phyloP scores from a whole-genome alignment of 2,797 vertebrate genomes.

The Fundulus diaphanus region DNA sequence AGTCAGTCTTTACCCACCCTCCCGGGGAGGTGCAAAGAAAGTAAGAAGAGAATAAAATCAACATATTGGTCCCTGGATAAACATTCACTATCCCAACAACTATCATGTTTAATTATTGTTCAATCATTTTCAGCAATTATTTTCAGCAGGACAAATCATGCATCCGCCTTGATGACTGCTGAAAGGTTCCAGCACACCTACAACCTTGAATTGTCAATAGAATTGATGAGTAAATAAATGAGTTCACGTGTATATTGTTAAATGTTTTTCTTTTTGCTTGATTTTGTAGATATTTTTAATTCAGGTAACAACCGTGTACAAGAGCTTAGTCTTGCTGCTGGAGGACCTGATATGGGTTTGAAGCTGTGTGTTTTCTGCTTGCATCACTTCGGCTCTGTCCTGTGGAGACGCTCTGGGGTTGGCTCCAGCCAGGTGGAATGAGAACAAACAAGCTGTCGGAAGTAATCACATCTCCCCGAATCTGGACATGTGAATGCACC shows the following conservation, averaged over 20 bases:
- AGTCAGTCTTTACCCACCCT: too few species aligned
- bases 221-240: not conserved
- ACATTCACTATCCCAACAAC: too few species aligned
- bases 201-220: not conserved
- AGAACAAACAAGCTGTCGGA: conserved; percentile 84
- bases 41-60: too few species aligned
- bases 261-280: not conserved
- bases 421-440: conserved; percentile 79
- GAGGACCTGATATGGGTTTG: conserved; percentile 30
- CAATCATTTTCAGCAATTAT: too few species aligned
- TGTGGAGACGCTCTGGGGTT: conserved; percentile 62
- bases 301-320: not conserved
- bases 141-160: not conserved
- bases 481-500: conserved; percentile 71
- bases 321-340: conserved; percentile 22
- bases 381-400: conserved; percentile 45
- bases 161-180: not conserved
- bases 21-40: too few species aligned
- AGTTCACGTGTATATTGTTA: not conserved
- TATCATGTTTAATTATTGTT: too few species aligned
- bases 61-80: too few species aligned
- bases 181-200: not conserved
- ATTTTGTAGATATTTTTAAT: not conserved
- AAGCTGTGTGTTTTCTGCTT: conserved; percentile 49
- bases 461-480: conserved; percentile 76